These are phyloP conservation scores for Leptinotarsa haldemani DNA, from an alignment of 2,888 invertebrate species.

Conservation along the genomic window DNA sequence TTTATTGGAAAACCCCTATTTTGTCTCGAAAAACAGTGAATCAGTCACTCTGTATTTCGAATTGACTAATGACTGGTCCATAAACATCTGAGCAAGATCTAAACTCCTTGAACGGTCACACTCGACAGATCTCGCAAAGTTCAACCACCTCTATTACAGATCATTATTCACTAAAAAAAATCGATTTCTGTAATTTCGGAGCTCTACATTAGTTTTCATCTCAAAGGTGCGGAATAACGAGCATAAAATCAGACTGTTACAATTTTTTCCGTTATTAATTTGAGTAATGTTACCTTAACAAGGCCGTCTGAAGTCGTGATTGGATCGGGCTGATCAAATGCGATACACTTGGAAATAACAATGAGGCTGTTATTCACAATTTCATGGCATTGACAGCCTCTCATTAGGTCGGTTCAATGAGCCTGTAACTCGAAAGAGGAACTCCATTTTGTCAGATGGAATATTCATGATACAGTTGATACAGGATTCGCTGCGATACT, in stretches of 20 bases:
- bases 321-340: background rate
- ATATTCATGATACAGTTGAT: background rate
- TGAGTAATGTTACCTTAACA: slow-evolving; percentile 11
- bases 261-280: slow-evolving; percentile 22
- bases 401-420: slow-evolving; percentile 7
- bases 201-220: slow-evolving; percentile 19
- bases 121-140: slow-evolving; percentile 29
- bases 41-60: background rate
- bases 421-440: background rate
- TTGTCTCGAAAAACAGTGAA: background rate
- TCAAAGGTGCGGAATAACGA: slow-evolving; percentile 12
- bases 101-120: slow-evolving; percentile 33
- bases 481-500: background rate
- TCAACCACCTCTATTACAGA: slow-evolving; percentile 31
- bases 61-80: background rate
- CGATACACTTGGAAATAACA: slow-evolving; percentile 8
- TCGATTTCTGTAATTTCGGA: slow-evolving; percentile 18
- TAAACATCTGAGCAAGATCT: slow-evolving; percentile 5
- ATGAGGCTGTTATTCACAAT: slow-evolving; percentile 13
- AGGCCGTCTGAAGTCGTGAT: slow-evolving; percentile 12
- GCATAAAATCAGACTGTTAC: slow-evolving; percentile 23
- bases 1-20: too few relatives aligned
- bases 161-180: slow-evolving; percentile 20
- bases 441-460: background rate
- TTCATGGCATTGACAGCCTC: slow-evolving; percentile 7